Evolutionary conservation across 30 jellyfish, hydroid and myxozoan genomes (phyloP), one percentile per base, ranked within the genome.

Genomic region (Morbakka virulenta): DNA sequence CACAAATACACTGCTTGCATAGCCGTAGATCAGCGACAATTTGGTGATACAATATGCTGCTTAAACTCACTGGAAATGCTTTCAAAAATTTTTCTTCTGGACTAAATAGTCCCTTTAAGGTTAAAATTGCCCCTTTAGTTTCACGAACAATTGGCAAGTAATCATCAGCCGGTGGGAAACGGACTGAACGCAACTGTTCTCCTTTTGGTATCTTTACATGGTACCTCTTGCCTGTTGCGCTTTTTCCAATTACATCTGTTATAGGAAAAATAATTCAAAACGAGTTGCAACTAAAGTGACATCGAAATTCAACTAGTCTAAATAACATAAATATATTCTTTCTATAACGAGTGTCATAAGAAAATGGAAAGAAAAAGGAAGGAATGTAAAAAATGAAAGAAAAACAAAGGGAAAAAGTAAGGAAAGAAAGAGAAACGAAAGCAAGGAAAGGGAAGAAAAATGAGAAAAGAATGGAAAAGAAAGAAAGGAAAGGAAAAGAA

Each of bases 131-230:
- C 2, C 98, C 98, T 52, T 86, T 70, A 11, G 96, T 77, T 35
- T 91, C 90, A 36, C 85, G 85, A 23, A 91, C 95, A 29, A 91
- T 35, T n/a, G 98, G 96, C 57, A 85, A 70, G 85, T 91, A 91
- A 51, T 91, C 95, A 74, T 91, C 98, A 1, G 95, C 50, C 13
- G 96, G 67, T 22, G 81, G 95, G 71, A 85, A 65, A 17, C 29
- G 35, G 36, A 85, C 64, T 21, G 50, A 69, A 28, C 86, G 82
- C 36, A 69, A 83, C 35, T 73, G 61, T 67, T 85, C 96, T 1
- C 98, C 98, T 64, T 67, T 79, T 13, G 98, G 96, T n/a, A 84
- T 62, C 47, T 94, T 83, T 53, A 74, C 35, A 65, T 84, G 96
- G 82, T 91, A 91, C 2, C 98, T 91, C 20, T 33, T 50, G 77